Conservation (phyloP, 53 echinoderm and acorn worm species). For the Temnopleurus reevesii region DNA sequence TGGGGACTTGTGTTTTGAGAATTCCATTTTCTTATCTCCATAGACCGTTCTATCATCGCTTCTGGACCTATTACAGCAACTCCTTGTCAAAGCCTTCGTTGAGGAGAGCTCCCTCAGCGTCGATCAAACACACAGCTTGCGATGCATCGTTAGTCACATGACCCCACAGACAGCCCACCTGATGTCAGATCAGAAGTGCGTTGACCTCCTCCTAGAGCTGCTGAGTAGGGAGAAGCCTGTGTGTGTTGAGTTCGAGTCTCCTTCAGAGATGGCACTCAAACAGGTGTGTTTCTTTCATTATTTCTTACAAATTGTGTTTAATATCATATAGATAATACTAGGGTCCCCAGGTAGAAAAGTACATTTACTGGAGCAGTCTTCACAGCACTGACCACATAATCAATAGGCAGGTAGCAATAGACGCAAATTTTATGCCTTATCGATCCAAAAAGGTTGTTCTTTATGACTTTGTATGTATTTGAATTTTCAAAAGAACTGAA, state of each 20-base stretch:
- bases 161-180: constrained; percentile 66
- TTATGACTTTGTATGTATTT: no score
- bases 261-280: constrained; percentile 22
- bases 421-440: no score
- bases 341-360: no score
- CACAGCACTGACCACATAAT: no score
- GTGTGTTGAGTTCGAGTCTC: not conserved
- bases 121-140: constrained; percentile 49
- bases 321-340: no score
- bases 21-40: not conserved
- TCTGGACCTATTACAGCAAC: constrained; percentile 59
- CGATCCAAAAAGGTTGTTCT: no score
- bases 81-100: constrained; percentile 17
- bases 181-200: constrained; percentile 37
- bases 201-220: constrained; percentile 44
- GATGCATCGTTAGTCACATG: constrained; percentile 68
- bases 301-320: no score
- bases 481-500: no score
- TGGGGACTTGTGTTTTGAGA: no score
- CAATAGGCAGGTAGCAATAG: no score
- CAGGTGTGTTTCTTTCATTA: no score
- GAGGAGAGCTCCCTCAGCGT: constrained; percentile 6
- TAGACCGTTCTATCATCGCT: constrained; percentile 67
- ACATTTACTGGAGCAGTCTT: no score
- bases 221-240: constrained; percentile 40